These are phyloP conservation scores for Eulemur rubriventer DNA, from an alignment of 2,797 vertebrate species.

Conservation along the genomic window DNA sequence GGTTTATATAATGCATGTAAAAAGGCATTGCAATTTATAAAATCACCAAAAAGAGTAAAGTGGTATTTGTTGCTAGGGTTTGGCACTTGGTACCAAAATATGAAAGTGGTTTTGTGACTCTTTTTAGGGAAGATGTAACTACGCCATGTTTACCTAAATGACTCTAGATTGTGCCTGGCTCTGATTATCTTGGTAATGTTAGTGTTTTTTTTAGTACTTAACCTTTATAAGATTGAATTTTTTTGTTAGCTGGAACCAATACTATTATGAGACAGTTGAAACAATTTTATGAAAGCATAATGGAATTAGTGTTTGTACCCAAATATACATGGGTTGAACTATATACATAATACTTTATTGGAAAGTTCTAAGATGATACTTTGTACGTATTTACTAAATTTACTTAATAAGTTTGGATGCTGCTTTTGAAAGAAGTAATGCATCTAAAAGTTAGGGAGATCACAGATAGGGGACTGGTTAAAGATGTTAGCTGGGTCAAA, in stretches of 20 bases:
- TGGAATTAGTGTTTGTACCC: neutral
- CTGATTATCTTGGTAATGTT: neutral
- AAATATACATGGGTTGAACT: neutral
- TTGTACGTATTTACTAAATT: neutral
- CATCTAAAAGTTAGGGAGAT: neutral
- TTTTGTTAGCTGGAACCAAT: neutral
- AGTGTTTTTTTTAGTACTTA: neutral
- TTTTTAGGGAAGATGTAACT: neutral
- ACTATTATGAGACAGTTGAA: neutral
- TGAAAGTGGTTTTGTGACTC: neutral
- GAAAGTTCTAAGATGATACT: neutral
- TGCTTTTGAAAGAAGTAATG: neutral
- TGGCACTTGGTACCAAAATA: neutral
- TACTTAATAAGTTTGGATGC: neutral
- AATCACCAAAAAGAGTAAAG: neutral
- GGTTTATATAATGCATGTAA: neutral
- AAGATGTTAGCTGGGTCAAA: neutral
- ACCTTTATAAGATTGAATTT: neutral
- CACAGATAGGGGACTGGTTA: neutral
- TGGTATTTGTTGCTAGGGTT: neutral
- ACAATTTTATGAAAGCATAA: neutral
- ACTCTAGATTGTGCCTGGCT: neutral
- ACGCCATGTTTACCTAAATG: neutral
- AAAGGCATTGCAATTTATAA: neutral
- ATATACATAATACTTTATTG: neutral